These are phyloP conservation scores for Abrostola tripartita DNA, from an alignment of 2,888 invertebrate species.

Conservation along the genomic window DNA sequence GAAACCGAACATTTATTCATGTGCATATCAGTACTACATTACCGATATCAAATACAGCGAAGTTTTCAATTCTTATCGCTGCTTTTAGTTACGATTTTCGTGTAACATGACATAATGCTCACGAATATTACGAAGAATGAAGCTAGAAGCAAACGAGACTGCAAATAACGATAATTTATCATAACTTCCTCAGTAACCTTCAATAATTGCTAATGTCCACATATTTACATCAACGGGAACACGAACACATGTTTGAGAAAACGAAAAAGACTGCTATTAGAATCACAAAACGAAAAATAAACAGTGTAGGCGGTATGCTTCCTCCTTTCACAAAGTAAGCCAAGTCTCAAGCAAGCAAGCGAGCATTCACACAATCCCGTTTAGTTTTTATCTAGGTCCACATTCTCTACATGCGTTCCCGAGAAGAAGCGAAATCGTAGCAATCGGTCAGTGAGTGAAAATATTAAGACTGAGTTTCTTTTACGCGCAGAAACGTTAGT, in stretches of 20 bases:
- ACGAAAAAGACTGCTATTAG: slow-evolving; percentile 7
- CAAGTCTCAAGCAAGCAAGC: slow-evolving; percentile 27
- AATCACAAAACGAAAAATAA: slow-evolving; percentile 26
- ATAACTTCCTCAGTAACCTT: too few relatives aligned
- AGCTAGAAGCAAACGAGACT: too few relatives aligned
- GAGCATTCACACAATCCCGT: slow-evolving; percentile 23
- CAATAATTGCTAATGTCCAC: too few relatives aligned
- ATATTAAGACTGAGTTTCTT: slow-evolving; percentile 24
- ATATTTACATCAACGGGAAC: background rate
- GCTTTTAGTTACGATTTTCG: too few relatives aligned
- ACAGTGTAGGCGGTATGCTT: slow-evolving; percentile 11
- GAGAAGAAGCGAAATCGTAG: slow-evolving; percentile 45
- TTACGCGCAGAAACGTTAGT: slow-evolving; percentile 13
- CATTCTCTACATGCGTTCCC: slow-evolving; percentile 43
- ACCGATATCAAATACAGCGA: too few relatives aligned
- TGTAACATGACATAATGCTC: too few relatives aligned
- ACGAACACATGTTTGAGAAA: background rate
- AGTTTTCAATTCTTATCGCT: too few relatives aligned
- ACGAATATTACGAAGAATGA: too few relatives aligned
- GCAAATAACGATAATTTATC: too few relatives aligned
- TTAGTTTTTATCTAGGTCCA: slow-evolving; percentile 31
- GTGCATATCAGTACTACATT: too few relatives aligned
- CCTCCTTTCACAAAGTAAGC: slow-evolving; percentile 30
- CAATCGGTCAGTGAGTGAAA: slow-evolving; percentile 49
- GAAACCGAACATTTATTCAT: too few relatives aligned